Percentiles rank a stretch among this genome's conserved stretches.
phyloP scores from a whole-genome alignment of 1,140 invertebrate genomes.

The Dolichoris vasculosae region DNA sequence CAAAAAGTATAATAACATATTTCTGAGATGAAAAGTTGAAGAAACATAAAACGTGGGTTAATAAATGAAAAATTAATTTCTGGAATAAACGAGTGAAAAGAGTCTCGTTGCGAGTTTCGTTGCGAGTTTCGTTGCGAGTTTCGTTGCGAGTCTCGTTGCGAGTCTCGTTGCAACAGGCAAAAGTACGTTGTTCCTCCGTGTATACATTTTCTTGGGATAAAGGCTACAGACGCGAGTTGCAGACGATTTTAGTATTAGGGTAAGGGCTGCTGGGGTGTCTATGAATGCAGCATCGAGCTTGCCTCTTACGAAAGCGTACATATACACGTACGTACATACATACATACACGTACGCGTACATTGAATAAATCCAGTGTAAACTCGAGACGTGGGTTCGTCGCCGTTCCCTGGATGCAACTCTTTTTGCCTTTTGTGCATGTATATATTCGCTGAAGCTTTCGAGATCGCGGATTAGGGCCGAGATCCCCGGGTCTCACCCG shows the following conservation, averaged over 20 bases:
- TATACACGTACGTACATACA: too few species aligned
- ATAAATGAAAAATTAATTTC: background rate
- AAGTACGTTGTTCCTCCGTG: background rate
- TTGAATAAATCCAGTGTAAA: conserved; percentile 27
- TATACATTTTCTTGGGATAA: conserved; percentile 6
- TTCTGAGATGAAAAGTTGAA: background rate
- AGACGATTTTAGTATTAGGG: conserved; percentile 38
- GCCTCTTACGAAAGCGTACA: conserved; percentile 4
- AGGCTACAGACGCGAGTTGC: background rate
- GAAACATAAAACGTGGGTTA: background rate
- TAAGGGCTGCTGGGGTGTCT: conserved; percentile 27
- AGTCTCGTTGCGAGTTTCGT: too few species aligned
- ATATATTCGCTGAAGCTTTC: conserved; percentile 34
- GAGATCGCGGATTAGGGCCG: conserved; percentile 48
- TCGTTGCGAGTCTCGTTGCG: background rate
- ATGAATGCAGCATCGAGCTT: background rate
- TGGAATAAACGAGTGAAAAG: background rate
- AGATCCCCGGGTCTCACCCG: conserved; percentile 10
- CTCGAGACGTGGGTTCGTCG: conserved; percentile 32
- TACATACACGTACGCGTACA: too few species aligned
- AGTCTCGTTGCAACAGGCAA: conserved; percentile 8
- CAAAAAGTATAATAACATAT: background rate
- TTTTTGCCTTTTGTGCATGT: background rate
- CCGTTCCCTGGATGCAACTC: conserved; percentile 42
- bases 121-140: too few species aligned